These are phyloP conservation scores for Terrapene triunguis DNA, from an alignment of 2,113 vertebrate species.

Conservation along the genomic window DNA sequence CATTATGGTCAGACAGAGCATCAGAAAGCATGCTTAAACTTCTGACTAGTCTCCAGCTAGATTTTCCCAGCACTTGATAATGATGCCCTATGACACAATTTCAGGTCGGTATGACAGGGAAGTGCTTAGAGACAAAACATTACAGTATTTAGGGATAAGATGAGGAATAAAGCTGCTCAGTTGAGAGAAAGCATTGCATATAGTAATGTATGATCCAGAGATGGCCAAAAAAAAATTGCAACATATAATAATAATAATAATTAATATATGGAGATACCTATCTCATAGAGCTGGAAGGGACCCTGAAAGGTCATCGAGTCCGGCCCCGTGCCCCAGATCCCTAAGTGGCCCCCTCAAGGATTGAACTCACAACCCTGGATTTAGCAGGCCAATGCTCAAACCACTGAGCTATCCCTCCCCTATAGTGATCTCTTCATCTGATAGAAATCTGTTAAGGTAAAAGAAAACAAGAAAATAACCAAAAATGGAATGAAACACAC, in stretches of 20 bases:
- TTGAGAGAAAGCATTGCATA: background rate
- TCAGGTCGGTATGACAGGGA: background rate
- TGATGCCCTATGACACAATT: background rate
- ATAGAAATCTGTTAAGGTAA: background rate
- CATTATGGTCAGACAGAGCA: background rate
- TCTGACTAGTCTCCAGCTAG: background rate
- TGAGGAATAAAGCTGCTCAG: background rate
- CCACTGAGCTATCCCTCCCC: too few relatives aligned
- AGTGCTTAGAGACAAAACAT: background rate
- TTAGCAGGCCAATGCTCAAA: too few relatives aligned
- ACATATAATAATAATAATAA: too few relatives aligned
- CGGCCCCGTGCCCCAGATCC: too few relatives aligned
- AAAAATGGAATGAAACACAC: background rate
- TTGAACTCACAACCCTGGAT: too few relatives aligned
- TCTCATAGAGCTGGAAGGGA: too few relatives aligned
- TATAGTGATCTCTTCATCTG: background rate
- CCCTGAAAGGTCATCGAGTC: too few relatives aligned
- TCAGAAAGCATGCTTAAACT: rapidly evolving
- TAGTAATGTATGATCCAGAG: background rate
- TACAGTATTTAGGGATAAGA: background rate
- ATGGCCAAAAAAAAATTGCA: background rate
- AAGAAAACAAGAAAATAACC: rapidly evolving
- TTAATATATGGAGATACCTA: too few relatives aligned
- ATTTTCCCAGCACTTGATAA: background rate
- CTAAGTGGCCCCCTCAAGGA: too few relatives aligned